phyloP scores from a whole-genome alignment of 1,140 invertebrate species.

The Antheraea mylitta region DNA sequence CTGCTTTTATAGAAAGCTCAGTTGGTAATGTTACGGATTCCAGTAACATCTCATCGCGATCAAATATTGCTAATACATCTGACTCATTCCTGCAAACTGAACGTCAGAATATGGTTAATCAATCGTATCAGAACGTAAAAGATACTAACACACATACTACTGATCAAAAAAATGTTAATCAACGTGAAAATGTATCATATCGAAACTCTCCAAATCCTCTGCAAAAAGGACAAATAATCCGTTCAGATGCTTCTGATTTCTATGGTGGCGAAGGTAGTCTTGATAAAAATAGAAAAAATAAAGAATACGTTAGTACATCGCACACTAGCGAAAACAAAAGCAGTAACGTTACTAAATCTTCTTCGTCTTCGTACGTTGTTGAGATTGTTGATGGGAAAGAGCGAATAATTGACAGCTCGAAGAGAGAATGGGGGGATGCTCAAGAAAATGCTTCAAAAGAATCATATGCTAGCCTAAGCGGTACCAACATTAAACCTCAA shows the following conservation, averaged over 20 bases:
- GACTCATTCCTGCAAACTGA: constrained; percentile 71
- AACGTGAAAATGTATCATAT: constrained; percentile 52
- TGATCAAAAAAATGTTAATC: constrained; percentile 42
- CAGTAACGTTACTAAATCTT: constrained; percentile 74
- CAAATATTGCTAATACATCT: constrained; percentile 61
- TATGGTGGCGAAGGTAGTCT: constrained; percentile 61
- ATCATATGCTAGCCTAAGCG: constrained; percentile 71
- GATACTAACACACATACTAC: constrained; percentile 30
- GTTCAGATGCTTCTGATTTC: constrained; percentile 59
- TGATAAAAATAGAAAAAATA: constrained; percentile 58
- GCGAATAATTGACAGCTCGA: constrained; percentile 78
- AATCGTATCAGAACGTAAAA: constrained; percentile 34
- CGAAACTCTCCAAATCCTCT: constrained; percentile 45
- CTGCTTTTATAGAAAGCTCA: constrained; percentile 69
- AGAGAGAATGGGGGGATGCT: constrained; percentile 77
- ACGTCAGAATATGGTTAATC: constrained; percentile 53
- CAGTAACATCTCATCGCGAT: constrained; percentile 38
- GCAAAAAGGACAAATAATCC: constrained; percentile 45
- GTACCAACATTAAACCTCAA: constrained; percentile 77
- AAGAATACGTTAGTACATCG: constrained; percentile 59
- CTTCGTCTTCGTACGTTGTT: constrained; percentile 79
- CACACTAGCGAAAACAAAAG: constrained; percentile 69
- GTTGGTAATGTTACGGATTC: constrained; percentile 29
- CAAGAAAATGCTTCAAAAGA: constrained; percentile 74
- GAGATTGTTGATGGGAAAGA: constrained; percentile 82